Conservation (phyloP, 2,113 vertebrate genomes). For the Orthonyx spaldingii region DNA sequence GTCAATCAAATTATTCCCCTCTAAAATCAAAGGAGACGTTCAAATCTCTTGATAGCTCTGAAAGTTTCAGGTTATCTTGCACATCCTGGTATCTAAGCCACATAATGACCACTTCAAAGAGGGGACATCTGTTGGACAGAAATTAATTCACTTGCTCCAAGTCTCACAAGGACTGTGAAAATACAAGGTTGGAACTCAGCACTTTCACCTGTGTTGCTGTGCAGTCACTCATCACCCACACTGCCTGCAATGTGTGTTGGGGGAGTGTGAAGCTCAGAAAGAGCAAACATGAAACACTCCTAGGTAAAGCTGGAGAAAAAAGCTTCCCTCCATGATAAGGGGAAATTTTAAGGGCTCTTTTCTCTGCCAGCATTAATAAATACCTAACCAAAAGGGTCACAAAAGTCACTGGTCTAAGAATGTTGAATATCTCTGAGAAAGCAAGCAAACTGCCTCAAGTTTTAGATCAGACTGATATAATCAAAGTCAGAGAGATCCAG, state of each 20-base stretch:
- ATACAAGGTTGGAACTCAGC: not conserved
- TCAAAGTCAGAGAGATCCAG: not conserved
- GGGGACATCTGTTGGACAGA: not conserved
- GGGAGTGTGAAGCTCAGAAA: not conserved
- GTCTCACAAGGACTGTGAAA: not conserved
- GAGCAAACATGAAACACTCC: not conserved
- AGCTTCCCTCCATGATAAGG: not conserved
- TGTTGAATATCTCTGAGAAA: not conserved
- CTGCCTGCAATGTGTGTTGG: too few species aligned
- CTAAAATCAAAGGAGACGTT: not conserved
- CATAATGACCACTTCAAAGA: not conserved
- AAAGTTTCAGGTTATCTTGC: not conserved
- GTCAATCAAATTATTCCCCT: not conserved
- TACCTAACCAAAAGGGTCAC: not conserved
- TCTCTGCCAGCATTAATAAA: not conserved
- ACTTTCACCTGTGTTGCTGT: not conserved
- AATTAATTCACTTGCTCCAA: not conserved
- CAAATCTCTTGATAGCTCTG: not conserved
- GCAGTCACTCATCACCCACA: not conserved
- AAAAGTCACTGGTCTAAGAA: not conserved
- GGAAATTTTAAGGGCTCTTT: not conserved
- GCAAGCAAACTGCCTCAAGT: not conserved
- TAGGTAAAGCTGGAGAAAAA: not conserved
- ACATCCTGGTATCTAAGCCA: not conserved
- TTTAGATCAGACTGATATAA: not conserved